Evolutionary conservation across 2,797 vertebrate genomes (phyloP).

Genomic region (Corythornis leucogaster): DNA sequence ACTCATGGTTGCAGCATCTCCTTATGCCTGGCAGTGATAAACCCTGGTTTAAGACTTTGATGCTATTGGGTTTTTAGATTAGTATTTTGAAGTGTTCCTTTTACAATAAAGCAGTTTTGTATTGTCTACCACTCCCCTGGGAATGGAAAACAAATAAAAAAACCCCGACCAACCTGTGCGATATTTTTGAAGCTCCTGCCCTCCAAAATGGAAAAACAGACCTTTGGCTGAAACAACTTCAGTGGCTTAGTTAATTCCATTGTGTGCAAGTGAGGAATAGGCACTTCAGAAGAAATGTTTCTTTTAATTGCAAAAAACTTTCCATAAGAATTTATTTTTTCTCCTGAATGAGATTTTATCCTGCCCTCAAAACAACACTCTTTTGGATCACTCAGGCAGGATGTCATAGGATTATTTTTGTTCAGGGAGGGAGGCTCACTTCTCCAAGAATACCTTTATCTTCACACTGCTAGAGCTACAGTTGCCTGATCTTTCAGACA

Average conservation of each 20-base stretch:
- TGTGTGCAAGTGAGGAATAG: neutral
- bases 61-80: neutral
- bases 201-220: slow-evolving; percentile 38
- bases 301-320: slow-evolving; percentile 32
- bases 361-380: neutral
- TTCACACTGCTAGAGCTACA: neutral
- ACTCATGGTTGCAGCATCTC: neutral
- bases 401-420: neutral
- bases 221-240: neutral
- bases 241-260: slow-evolving; percentile 7
- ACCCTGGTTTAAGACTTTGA: neutral
- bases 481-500: slow-evolving; percentile 39
- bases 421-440: neutral
- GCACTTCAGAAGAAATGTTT: neutral
- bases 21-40: neutral
- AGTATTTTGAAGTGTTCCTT: neutral
- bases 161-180: neutral
- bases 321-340: neutral
- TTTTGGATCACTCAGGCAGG: neutral
- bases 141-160: neutral
- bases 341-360: slow-evolving; percentile 13
- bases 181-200: slow-evolving; percentile 10
- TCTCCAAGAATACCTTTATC: slow-evolving; percentile 6
- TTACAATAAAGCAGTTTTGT: neutral
- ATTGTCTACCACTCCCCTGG: neutral